These are phyloP conservation scores for Caenorhabditis parvicauda DNA, from an alignment of 2,888 invertebrate species.

Conservation along the genomic window DNA sequence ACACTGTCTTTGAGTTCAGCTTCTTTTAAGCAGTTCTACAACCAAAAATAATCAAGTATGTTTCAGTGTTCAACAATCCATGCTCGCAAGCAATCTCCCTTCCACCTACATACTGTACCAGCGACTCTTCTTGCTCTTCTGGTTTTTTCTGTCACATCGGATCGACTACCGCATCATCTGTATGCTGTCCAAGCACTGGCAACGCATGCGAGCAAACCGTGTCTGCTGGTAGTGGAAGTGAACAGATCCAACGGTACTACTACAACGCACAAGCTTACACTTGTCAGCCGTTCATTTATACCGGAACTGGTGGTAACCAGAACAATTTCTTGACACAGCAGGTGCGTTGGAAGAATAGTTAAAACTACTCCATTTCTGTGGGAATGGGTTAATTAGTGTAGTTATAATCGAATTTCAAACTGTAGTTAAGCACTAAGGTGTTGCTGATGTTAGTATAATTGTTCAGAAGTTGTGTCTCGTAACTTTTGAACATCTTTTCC, in stretches of 20 bases:
- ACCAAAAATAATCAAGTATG: not conserved
- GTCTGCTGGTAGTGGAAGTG: conserved; percentile 44
- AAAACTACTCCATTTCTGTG: too few species aligned
- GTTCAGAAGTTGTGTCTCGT: too few species aligned
- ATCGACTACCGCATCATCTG: conserved; percentile 46
- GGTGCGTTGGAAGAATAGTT: conserved; percentile 10
- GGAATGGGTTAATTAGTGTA: too few species aligned
- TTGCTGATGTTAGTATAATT: too few species aligned
- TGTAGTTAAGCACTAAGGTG: too few species aligned
- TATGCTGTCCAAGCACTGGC: conserved; percentile 59
- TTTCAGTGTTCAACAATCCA: conserved; percentile 55
- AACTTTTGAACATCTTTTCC: too few species aligned
- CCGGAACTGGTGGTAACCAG: conserved; percentile 57
- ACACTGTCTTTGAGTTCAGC: too few species aligned
- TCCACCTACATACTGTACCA: conserved; percentile 39
- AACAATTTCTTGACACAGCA: conserved; percentile 58
- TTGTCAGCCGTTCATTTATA: conserved; percentile 58
- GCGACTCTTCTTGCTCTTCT: conserved; percentile 33
- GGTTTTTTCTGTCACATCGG: conserved; percentile 59
- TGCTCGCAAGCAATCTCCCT: conserved; percentile 47
- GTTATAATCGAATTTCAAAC: too few species aligned
- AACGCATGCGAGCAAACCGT: conserved; percentile 47
- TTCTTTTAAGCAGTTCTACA: too few species aligned
- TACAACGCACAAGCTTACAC: conserved; percentile 48
- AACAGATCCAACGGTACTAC: conserved; percentile 51